phyloP scores from a whole-genome alignment of 2,797 vertebrate genomes.

The Enteromius viviparus region DNA sequence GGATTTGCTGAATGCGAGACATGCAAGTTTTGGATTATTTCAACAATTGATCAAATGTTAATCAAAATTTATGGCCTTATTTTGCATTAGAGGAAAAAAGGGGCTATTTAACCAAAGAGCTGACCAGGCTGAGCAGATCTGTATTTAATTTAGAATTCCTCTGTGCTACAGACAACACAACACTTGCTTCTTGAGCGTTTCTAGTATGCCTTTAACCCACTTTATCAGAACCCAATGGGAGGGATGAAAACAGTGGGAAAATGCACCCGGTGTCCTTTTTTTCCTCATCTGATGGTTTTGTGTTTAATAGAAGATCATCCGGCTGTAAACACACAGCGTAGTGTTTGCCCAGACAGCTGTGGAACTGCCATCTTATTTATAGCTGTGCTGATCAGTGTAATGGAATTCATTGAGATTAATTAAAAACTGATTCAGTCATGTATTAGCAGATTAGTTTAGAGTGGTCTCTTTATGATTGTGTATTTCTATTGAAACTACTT shows the following conservation, averaged over 20 bases:
- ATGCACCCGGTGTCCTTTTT: constrained; percentile 24
- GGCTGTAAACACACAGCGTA: constrained; percentile 12
- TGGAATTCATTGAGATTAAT: constrained; percentile 8
- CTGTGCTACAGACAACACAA: constrained; percentile 23
- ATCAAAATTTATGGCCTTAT: constrained; percentile 33
- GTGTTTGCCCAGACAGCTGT: constrained; percentile 12
- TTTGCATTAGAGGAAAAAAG: not conserved
- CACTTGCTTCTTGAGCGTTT: constrained; percentile 39
- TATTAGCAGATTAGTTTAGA: not conserved
- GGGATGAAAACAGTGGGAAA: constrained; percentile 22
- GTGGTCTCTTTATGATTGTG: not conserved
- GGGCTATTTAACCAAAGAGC: not conserved
- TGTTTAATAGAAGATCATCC: constrained; percentile 25
- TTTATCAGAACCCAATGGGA: constrained; percentile 6
- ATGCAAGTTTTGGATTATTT: constrained; percentile 24
- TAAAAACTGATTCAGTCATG: not conserved
- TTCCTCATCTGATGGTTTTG: not conserved
- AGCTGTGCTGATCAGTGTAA: not conserved
- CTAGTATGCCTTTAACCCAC: constrained; percentile 34
- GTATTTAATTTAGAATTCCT: constrained; percentile 38
- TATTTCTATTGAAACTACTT: not conserved
- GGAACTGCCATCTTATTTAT: constrained; percentile 16
- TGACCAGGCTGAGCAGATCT: constrained; percentile 8
- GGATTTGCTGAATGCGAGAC: constrained; percentile 7
- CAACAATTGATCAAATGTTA: constrained; percentile 37